Evolutionary conservation across 1,140 invertebrate genomes (phyloP), one percentile per base, ranked within the genome.

Genomic region (Apis florea): DNA sequence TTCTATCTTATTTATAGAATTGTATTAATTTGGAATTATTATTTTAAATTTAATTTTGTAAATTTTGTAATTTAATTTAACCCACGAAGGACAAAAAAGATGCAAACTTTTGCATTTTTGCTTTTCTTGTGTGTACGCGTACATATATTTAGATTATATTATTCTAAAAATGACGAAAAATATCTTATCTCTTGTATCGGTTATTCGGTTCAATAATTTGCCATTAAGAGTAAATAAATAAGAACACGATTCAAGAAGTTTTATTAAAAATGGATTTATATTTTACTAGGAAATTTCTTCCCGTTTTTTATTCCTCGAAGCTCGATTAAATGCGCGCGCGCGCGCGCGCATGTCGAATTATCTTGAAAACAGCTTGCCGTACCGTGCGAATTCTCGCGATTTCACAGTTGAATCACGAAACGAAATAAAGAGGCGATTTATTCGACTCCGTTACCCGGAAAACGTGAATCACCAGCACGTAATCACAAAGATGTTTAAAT

Each of bases 251-350:
- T 68, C 73, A 13, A 12, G 17, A 19, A 40, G 75, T 77, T 77
- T 77, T 77, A 67, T 68, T 68, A 77, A 77, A 77, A 24, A 31
- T n/a, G 19, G n/a, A 54, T 56, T 56, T 40, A 40, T 40, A 40
- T 40, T 40, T 17, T 53, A 15, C 53, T n/a, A 5, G 19, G 21
- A 67, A 24, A 47, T n/a, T 51, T 67, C n/a, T 21, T 5, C 3
- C 49, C 19, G 21, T 58, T 72, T 73, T 47, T 61, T n/a, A 4
- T 15, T 73, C 8, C 58, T 24, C 31, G 70, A 47, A 73, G 56
- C 58, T 49, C 71, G 56, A 73, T 24, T 47, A 26, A 61, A 61
- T 13, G 40, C 56, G 56, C 40, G 26, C 56, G 19, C 71, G 26
- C 40, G 19, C 71, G 49, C 19, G 40, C 49, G n/a, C 40, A 9